Evolutionary conservation across 2,888 invertebrate genomes (phyloP).

Genomic region (Pteria penguin): DNA sequence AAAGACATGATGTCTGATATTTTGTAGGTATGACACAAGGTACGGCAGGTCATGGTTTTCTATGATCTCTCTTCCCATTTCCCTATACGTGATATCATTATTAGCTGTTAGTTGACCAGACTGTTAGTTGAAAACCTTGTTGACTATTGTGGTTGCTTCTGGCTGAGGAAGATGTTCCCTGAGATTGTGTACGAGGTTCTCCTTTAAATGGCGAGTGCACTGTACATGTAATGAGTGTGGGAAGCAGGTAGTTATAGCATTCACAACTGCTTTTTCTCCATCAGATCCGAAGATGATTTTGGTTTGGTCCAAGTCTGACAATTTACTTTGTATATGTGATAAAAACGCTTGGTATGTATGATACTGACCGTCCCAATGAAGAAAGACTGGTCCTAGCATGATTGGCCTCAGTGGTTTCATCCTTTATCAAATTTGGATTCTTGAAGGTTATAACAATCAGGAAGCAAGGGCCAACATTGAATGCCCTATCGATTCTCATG

Average conservation of each 20-base stretch:
- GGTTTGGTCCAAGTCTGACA: not conserved
- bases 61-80: not conserved
- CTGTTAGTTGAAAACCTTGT: not conserved
- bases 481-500: not conserved
- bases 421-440: not conserved
- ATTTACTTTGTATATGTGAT: not conserved
- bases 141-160: not conserved
- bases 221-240: not conserved
- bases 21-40: not conserved
- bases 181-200: not conserved
- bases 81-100: not conserved
- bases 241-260: not conserved
- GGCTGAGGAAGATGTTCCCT: not conserved
- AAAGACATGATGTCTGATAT: not conserved
- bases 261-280: not conserved
- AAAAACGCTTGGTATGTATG: not conserved
- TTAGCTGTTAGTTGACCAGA: not conserved
- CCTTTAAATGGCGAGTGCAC: slow-evolving; percentile 2
- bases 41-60: not conserved
- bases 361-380: not conserved
- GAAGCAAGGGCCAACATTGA: not conserved
- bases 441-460: not conserved
- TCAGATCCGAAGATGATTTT: too few relatives aligned
- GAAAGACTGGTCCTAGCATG: not conserved
- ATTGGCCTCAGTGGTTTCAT: not conserved